phyloP scores from a whole-genome alignment of 2,797 vertebrate species.

The Melopsittacus undulatus region DNA sequence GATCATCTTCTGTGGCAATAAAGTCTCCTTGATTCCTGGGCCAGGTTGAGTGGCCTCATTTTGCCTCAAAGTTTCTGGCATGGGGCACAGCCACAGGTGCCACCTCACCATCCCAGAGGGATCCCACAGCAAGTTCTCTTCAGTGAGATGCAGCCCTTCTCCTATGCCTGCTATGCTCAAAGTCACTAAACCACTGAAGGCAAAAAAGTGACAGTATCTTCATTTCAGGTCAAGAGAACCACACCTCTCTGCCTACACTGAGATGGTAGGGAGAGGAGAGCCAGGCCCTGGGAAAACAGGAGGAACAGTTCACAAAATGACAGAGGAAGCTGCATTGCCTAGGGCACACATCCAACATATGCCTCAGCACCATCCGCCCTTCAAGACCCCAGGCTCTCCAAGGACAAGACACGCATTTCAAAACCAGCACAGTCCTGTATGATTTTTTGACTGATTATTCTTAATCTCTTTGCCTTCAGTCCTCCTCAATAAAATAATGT shows the following conservation, averaged over 20 bases:
- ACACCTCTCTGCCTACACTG: neutral
- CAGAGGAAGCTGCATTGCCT: neutral
- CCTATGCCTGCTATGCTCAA: neutral
- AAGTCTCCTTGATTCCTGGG: neutral
- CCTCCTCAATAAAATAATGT: neutral
- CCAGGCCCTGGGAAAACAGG: neutral
- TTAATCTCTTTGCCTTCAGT: neutral
- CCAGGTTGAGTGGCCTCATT: rapidly evolving
- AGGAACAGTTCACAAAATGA: neutral
- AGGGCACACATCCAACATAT: rapidly evolving
- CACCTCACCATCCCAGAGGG: neutral
- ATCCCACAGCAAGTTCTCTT: neutral
- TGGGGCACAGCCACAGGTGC: rapidly evolving
- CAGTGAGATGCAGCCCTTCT: neutral
- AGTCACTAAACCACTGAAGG: neutral
- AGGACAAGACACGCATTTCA: neutral
- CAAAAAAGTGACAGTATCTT: neutral
- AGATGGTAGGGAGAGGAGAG: neutral
- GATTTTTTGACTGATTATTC: neutral
- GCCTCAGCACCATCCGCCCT: neutral
- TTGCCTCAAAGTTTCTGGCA: neutral
- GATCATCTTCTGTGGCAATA: neutral
- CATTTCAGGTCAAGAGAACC: neutral
- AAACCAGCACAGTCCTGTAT: neutral
- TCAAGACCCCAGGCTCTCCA: rapidly evolving